Conservation (phyloP, 64 coral and sea anemone genomes). For the Actinia equina region DNA sequence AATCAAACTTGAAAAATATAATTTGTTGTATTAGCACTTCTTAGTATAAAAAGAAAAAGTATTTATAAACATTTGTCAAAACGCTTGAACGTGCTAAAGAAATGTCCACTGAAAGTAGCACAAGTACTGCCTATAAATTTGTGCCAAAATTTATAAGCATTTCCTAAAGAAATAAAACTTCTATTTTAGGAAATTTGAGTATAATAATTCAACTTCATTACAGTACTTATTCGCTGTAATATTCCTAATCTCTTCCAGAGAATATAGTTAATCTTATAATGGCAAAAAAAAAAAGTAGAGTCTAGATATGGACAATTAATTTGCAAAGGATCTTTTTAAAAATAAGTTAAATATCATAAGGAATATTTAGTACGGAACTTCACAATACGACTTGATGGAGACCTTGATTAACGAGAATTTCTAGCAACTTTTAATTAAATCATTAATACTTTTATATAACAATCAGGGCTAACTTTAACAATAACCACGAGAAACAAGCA, state of each 20-base stretch:
- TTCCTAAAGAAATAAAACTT: not conserved
- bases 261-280: not conserved
- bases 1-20: not conserved
- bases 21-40: not conserved
- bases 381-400: not conserved
- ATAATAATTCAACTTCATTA: not conserved
- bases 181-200: not conserved
- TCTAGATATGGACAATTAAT: slow-evolving; percentile 16
- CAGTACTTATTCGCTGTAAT: not conserved
- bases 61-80: not conserved
- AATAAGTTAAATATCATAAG: not conserved
- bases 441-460: not conserved
- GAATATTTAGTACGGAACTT: not conserved
- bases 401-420: slow-evolving; percentile 18
- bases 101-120: not conserved
- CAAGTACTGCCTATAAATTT: not conserved
- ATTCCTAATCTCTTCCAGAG: not conserved
- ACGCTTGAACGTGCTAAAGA: not conserved
- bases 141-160: not conserved
- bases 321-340: slow-evolving; percentile 18
- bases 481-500: not conserved
- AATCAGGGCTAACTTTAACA: not conserved
- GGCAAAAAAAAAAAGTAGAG: not conserved
- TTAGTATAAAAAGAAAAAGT: not conserved
- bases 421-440: slow-evolving; percentile 27